Conservation (phyloP, 2,797 vertebrate species). For the Arnoldichthys spilopterus region DNA sequence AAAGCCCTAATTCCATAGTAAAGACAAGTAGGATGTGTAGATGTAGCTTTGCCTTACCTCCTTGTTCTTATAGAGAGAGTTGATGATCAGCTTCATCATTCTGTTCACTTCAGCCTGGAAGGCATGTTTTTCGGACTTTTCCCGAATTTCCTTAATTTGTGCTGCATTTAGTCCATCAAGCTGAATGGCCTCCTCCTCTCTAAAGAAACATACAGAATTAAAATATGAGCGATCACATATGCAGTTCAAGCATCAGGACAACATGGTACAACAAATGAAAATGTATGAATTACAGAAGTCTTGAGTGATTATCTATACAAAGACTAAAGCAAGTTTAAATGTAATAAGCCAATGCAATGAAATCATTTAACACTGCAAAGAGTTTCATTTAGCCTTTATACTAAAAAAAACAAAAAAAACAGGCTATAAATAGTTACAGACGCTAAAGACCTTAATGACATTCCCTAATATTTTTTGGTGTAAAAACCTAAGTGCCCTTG, state of each 20-base stretch:
- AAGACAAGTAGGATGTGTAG: neutral
- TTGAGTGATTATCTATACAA: neutral
- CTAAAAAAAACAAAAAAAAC: no score
- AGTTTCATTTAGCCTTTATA: no score
- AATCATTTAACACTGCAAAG: no score
- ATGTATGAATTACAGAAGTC: no score
- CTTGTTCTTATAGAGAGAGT: constrained; percentile 98
- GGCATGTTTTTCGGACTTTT: constrained; percentile 95
- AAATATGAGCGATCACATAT: neutral
- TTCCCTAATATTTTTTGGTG: no score
- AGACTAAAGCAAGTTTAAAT: neutral
- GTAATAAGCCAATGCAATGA: no score
- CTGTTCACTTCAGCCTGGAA: constrained; percentile 98
- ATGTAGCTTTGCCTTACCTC: constrained; percentile 80
- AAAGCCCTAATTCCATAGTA: neutral
- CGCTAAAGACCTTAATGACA: no score
- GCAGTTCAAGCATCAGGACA: neutral
- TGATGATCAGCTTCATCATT: constrained; percentile 99
- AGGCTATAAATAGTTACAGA: no score
- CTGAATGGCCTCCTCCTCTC: constrained; percentile 97
- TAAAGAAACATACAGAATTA: constrained; percentile 58
- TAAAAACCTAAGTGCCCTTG: no score
- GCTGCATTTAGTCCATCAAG: constrained; percentile 96
- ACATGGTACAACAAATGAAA: neutral
- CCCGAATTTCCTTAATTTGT: constrained; percentile 95